Percentiles rank a stretch among this genome's conserved stretches.
Evolutionary conservation across 64 coral and sea anemone genomes (phyloP).

Genomic region (Platygyra sinensis): DNA sequence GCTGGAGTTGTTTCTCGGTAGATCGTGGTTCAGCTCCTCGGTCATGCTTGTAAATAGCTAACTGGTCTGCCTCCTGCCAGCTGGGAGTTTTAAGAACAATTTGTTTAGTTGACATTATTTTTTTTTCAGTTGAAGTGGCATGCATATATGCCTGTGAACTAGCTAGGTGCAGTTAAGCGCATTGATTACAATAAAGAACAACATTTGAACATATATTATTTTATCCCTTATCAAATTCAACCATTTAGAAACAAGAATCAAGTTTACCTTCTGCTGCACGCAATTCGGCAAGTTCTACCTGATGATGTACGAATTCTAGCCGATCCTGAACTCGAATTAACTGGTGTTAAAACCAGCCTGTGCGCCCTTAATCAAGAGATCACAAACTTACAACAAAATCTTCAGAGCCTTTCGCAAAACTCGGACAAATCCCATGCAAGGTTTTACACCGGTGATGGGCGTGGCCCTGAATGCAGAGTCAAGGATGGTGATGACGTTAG

Average conservation of each 20-base stretch:
- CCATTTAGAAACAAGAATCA: slow-evolving; percentile 31
- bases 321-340: neutral
- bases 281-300: neutral
- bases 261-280: slow-evolving; percentile 4
- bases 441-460: too few relatives aligned
- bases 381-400: slow-evolving; percentile 19
- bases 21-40: too few relatives aligned
- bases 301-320: slow-evolving; percentile 19
- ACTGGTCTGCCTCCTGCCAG: too few relatives aligned
- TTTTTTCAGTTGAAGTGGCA: too few relatives aligned
- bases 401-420: neutral
- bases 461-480: neutral
- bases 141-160: too few relatives aligned
- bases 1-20: too few relatives aligned
- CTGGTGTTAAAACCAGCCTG: neutral
- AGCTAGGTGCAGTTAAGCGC: too few relatives aligned
- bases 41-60: too few relatives aligned
- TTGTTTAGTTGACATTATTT: too few relatives aligned
- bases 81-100: too few relatives aligned
- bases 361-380: neutral
- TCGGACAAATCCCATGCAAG: neutral
- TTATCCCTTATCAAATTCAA: neutral
- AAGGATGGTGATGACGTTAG: neutral
- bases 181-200: too few relatives aligned
- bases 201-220: too few relatives aligned